Base-by-base conservation (phyloP, 2,888 invertebrate species). In the Chymomyza procnemis region DNA sequence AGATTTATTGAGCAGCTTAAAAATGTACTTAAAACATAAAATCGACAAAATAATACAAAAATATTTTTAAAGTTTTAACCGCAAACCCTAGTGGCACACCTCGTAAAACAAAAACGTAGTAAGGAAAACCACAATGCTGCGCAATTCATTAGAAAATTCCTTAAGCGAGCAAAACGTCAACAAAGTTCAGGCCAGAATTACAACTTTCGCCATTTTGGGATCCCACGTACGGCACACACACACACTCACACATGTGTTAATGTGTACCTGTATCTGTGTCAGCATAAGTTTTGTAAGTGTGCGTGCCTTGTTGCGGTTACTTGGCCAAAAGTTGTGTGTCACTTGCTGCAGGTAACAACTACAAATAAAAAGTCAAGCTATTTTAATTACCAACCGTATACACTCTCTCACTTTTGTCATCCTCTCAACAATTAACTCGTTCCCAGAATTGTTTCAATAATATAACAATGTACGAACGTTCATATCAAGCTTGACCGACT, bases 131-230 rank as follows among this genome's bases (percentile, higher is more conserved):
- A 50, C 50, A 50, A 18, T 19, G 54, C 41, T 55, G 58, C 18
- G 48, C 63, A 69, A 64, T 69, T 69, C 69, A 69, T 69, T 69
- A 69, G 63, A 56, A 56, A 52, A 56, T 64, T 56, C 69, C 63
- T 69, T 69, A 54, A 63, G 46, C 57, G 61, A 41, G 34, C 34
- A 61, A 74, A 72, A 54, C 67, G 67, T 72, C 54, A 64, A 64
- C 60, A 70, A 75, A 75, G 72, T 75, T 75, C 50, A 47, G 61
- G 34, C 34, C 34, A 41, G 12, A 41, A 26, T 26, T 26, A 26
- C 26, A 26, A 26, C 4, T 26, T 26, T 26, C 6, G 26, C 26
- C 26, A 26, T 26, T 26, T 26, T 26, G 26, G 26, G 26, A 26
- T 26, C 1, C 6, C 26, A 26, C 26, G 26, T 26, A 26, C 8